Evolutionary conservation across 2,113 vertebrate species (phyloP).

Genomic region (human): GRCh38 chr6:158375501-158376000

Average conservation of each 20-base stretch:
- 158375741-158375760: not conserved
- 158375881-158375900: not conserved
- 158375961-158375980: too few species aligned
- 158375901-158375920: too few species aligned
- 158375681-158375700: not conserved
- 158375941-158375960: not conserved
- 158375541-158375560: not conserved
- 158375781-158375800: not conserved
- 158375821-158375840: not conserved
- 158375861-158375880: not conserved
- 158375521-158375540: not conserved
- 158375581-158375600: not conserved
- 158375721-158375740: not conserved
- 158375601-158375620: not conserved
- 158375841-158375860: not conserved
- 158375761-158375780: not conserved
- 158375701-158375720: not conserved
- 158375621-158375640: not conserved
- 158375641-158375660: not conserved
- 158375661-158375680: not conserved
- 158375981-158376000: too few species aligned
- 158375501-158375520: too few species aligned
- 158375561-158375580: not conserved
- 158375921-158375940: not conserved
- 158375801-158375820: not conserved